Conservation (phyloP, 2,797 vertebrate genomes). For the Mastacembelus armatus region DNA sequence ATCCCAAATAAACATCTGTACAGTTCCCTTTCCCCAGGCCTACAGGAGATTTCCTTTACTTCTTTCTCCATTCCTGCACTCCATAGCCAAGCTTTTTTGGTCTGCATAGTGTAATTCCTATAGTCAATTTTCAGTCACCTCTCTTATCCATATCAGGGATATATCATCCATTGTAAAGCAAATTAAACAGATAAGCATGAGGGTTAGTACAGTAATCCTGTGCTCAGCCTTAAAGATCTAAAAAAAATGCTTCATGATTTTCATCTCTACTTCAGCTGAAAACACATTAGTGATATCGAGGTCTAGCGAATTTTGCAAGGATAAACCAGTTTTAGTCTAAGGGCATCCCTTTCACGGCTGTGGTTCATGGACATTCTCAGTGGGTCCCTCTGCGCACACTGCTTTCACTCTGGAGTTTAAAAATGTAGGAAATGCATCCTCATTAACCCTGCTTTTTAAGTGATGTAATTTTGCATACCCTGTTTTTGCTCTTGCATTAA, state of each 20-base stretch:
- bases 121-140: slow-evolving; percentile 23
- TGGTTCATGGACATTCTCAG: slow-evolving; percentile 23
- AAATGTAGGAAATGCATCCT: slow-evolving; percentile 35
- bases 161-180: slow-evolving; percentile 20
- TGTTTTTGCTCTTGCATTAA: slow-evolving; percentile 8
- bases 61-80: slow-evolving; percentile 27
- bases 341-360: slow-evolving; percentile 5
- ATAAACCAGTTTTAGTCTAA: slow-evolving; percentile 22
- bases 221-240: slow-evolving; percentile 17
- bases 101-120: slow-evolving; percentile 29
- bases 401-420: slow-evolving; percentile 24
- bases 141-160: slow-evolving; percentile 29
- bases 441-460: slow-evolving; percentile 20
- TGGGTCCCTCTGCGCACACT: not conserved
- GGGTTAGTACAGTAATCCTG: too few relatives aligned
- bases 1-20: slow-evolving; percentile 44
- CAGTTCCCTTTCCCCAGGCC: not conserved
- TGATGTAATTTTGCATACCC: not conserved
- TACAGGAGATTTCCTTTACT: not conserved
- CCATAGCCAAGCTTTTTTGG: slow-evolving; percentile 22
- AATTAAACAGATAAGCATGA: slow-evolving; percentile 36
- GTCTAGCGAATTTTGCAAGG: slow-evolving; percentile 12
- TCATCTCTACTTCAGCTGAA: slow-evolving; percentile 28
- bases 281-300: slow-evolving; percentile 9
- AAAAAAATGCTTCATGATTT: slow-evolving; percentile 17